Percentiles rank a stretch among this genome's conserved stretches.
Evolutionary conservation across 2,797 vertebrate genomes (phyloP).

Genomic region (Cossypha niveicapilla): DNA sequence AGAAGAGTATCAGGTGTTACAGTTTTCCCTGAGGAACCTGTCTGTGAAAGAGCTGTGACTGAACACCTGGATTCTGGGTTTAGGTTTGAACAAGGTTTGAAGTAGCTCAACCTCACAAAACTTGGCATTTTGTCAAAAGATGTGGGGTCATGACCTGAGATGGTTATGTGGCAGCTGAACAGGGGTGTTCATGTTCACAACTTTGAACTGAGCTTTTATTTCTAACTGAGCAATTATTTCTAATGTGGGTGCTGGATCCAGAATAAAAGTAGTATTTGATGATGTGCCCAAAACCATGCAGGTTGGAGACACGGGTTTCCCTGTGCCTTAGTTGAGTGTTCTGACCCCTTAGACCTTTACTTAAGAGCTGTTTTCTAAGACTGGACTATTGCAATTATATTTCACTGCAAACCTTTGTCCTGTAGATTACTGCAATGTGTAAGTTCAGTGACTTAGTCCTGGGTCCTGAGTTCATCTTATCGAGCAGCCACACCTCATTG

Average conservation of each 20-base stretch:
- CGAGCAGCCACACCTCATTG: rapidly evolving
- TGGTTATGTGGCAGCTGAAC: neutral
- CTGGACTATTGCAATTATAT: neutral
- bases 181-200: neutral
- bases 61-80: neutral
- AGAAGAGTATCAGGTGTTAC: neutral
- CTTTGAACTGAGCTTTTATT: neutral
- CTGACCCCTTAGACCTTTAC: neutral
- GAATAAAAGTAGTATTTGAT: neutral
- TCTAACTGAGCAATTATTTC: neutral
- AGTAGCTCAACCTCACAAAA: neutral
- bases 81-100: neutral
- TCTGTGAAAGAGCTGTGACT: neutral
- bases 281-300: neutral
- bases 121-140: neutral
- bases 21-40: neutral
- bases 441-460: neutral
- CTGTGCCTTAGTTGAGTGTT: neutral
- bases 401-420: constrained; percentile 48
- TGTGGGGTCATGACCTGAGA: neutral
- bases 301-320: neutral
- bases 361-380: neutral
- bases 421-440: neutral
- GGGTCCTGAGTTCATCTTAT: neutral
- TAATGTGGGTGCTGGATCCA: neutral